phyloP scores from a whole-genome alignment of 1,140 invertebrate genomes.

The Xylocopa sonorina region DNA sequence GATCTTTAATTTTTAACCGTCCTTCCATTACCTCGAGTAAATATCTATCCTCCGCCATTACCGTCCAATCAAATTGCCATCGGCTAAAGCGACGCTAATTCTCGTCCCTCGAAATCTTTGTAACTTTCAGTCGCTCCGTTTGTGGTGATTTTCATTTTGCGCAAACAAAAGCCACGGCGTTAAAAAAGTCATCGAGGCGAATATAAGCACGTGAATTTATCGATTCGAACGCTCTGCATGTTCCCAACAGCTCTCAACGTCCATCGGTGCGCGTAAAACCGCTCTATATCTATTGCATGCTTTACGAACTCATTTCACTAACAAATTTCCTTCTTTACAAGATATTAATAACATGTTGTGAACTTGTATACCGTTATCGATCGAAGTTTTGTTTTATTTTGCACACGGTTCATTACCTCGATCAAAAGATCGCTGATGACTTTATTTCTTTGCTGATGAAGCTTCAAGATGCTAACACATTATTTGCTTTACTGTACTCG shows the following conservation, averaged over 20 bases:
- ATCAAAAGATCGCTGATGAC: neutral
- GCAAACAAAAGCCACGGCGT: constrained; percentile 30
- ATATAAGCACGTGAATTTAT: constrained; percentile 54
- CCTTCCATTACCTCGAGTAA: neutral
- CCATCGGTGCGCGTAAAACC: constrained; percentile 30
- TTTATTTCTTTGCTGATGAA: neutral
- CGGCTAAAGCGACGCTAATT: neutral
- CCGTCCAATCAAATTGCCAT: neutral
- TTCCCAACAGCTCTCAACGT: constrained; percentile 42
- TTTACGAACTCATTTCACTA: constrained; percentile 12
- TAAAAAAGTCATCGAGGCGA: constrained; percentile 48
- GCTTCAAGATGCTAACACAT: neutral
- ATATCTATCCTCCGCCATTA: neutral
- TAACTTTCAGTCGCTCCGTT: neutral
- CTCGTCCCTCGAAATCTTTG: no score
- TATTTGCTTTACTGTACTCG: no score
- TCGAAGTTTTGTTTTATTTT: constrained; percentile 14
- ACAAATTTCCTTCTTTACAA: constrained; percentile 19
- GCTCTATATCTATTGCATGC: neutral
- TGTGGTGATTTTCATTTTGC: constrained; percentile 6
- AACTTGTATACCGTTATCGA: constrained; percentile 37
- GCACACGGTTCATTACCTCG: neutral
- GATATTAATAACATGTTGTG: constrained; percentile 1
- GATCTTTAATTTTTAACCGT: neutral
- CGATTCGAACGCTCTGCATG: constrained; percentile 46